phyloP scores from a whole-genome alignment of 1,140 invertebrate genomes.

The Bombus confusus region DNA sequence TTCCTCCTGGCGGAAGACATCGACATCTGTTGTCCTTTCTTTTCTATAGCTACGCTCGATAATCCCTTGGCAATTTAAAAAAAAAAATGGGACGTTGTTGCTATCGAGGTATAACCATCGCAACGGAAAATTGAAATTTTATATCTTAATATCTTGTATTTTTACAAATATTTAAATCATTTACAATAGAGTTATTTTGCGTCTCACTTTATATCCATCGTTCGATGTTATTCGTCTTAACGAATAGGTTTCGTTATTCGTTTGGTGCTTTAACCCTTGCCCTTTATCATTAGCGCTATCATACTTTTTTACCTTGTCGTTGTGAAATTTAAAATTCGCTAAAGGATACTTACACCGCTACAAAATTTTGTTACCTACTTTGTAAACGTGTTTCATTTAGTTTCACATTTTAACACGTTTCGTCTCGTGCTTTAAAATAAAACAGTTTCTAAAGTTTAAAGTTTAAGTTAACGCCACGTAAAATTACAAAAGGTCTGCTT shows the following conservation, averaged over 20 bases:
- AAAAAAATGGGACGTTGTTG: neutral
- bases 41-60: neutral
- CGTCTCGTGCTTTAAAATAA: neutral
- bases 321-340: neutral
- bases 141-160: neutral
- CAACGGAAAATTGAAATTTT: neutral
- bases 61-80: neutral
- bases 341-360: neutral
- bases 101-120: neutral
- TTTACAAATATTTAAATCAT: neutral
- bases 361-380: neutral
- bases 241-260: too few species aligned
- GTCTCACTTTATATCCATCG: neutral
- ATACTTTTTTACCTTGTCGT: neutral
- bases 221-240: neutral
- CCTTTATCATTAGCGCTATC: neutral
- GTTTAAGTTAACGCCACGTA: neutral
- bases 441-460: neutral
- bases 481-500: neutral
- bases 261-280: too few species aligned
- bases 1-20: constrained; percentile 1
- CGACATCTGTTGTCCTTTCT: constrained; percentile 10
- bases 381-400: neutral
- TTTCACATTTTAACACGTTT: neutral
- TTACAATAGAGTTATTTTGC: too few species aligned